These are phyloP conservation scores for Centroberyx gerrardi DNA, from an alignment of 2,797 vertebrate genomes.

Conservation along the genomic window DNA sequence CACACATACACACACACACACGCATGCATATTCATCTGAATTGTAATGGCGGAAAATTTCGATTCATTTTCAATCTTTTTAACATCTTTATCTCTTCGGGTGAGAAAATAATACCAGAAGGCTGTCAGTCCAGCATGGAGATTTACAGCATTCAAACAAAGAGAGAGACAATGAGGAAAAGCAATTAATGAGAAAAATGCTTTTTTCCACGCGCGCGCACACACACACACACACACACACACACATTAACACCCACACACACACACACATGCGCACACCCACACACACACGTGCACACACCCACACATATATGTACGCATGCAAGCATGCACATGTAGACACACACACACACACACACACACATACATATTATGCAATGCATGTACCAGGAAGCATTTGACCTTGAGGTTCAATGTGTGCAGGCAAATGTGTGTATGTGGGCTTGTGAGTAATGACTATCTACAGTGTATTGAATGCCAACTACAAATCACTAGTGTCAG, in stretches of 20 bases:
- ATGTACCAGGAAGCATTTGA: constrained; percentile 32
- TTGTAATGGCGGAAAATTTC: too few relatives aligned
- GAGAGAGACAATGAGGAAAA: background rate
- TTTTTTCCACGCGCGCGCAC: background rate
- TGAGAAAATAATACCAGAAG: background rate
- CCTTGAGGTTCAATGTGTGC: constrained; percentile 44
- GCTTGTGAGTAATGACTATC: constrained; percentile 8
- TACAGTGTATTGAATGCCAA: constrained; percentile 28
- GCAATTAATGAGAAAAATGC: background rate
- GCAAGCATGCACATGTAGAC: background rate
- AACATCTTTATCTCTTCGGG: background rate
- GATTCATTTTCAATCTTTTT: too few relatives aligned
- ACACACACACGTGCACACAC: too few relatives aligned
- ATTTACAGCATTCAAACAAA: background rate
- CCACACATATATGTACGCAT: background rate
- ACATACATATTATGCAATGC: background rate
- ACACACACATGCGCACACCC: too few relatives aligned
- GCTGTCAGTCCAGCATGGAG: background rate
- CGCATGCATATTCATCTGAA: background rate
- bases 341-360: background rate
- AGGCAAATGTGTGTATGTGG: constrained; percentile 11
- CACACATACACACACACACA: background rate
- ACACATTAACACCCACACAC: too few relatives aligned
- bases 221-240: too few relatives aligned
- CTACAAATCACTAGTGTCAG: constrained; percentile 57